These are phyloP conservation scores for Lacerta agilis DNA, from an alignment of 2,797 vertebrate genomes.

Conservation along the genomic window DNA sequence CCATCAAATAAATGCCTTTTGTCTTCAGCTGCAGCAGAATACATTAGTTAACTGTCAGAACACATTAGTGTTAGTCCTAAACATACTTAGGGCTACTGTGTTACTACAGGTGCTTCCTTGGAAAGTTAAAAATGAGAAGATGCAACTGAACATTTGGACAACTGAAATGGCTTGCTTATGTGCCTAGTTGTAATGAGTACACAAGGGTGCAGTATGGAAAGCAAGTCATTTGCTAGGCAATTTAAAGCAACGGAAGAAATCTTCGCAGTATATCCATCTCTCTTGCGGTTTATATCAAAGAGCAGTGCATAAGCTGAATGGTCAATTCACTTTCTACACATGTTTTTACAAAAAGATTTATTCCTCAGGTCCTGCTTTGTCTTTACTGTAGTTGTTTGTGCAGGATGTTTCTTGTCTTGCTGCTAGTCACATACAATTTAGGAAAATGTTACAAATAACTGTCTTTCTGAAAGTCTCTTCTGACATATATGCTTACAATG, in stretches of 20 bases:
- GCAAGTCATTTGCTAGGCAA: neutral
- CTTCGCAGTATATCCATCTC: conserved; percentile 1
- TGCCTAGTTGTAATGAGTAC: conserved; percentile 23
- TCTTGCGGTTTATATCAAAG: conserved; percentile 1
- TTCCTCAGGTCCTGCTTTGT: neutral
- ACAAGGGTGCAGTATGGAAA: conserved; percentile 9
- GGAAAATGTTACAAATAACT: neutral
- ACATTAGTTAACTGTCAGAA: neutral
- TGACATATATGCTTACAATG: neutral
- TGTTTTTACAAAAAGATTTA: neutral
- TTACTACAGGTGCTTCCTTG: neutral
- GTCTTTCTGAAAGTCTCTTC: neutral
- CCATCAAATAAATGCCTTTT: neutral
- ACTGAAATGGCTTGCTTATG: conserved; percentile 17
- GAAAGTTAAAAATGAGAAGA: neutral
- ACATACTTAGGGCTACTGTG: conserved; percentile 2
- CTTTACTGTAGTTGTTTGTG: neutral
- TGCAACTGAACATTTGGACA: neutral
- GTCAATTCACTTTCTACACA: neutral
- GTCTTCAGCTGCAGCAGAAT: neutral
- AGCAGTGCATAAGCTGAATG: neutral
- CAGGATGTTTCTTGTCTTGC: neutral
- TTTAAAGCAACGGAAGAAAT: conserved; percentile 5
- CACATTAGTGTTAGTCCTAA: neutral
- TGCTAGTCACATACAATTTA: neutral